A percentile compares a stretch with the other conserved stretches of the same genome.
Conservation (phyloP, 2,113 vertebrate genomes). For the Pavo muticus region DNA sequence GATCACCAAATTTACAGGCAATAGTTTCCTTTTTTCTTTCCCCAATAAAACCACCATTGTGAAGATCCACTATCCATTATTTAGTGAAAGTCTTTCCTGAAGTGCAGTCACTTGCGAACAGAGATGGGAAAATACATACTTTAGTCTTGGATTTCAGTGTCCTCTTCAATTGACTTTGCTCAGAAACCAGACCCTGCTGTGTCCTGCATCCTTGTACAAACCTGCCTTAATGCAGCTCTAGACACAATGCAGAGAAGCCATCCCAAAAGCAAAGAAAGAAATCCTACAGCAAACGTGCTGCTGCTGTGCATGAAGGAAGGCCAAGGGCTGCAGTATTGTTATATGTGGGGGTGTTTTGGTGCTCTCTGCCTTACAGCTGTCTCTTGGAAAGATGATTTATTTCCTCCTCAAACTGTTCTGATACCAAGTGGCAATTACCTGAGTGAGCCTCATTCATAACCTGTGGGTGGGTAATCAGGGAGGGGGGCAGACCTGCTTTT, state of each 20-base stretch:
- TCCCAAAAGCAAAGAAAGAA: not conserved
- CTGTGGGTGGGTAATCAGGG: not conserved
- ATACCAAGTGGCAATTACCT: conserved; percentile 10
- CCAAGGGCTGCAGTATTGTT: not conserved
- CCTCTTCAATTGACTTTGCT: fast-evolving
- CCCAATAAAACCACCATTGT: not conserved
- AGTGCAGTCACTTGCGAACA: not conserved
- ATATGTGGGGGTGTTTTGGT: not conserved
- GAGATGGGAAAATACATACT: not conserved
- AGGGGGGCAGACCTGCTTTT: not conserved
- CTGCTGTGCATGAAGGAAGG: not conserved
- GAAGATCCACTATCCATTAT: not conserved
- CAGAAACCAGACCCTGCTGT: not conserved
- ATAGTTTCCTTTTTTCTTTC: not conserved
- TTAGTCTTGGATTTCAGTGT: not conserved
- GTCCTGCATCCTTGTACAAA: not conserved
- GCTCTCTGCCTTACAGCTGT: not conserved
- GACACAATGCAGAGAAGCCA: not conserved
- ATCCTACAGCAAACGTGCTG: not conserved
- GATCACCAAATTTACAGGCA: not conserved
- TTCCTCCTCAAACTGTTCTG: not conserved
- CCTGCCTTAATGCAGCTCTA: not conserved
- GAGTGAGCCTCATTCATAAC: conserved; percentile 45
- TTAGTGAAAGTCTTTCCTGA: not conserved
- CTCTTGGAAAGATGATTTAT: not conserved